Conservation (phyloP, 2,113 vertebrate species). For the Kobus ellipsiprymnus region DNA sequence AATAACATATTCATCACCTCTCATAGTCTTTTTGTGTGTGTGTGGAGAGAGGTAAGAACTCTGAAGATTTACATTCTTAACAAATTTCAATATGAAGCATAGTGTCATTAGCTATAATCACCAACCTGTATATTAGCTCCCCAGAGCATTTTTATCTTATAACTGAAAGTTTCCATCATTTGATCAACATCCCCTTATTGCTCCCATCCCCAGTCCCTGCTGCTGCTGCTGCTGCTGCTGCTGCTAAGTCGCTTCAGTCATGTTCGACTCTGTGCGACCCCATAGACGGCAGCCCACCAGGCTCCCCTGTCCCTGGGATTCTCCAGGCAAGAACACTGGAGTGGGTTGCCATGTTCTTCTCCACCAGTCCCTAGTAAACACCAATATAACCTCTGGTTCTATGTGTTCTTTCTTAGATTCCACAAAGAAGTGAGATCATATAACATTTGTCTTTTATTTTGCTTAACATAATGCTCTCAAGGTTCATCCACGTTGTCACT, state of each 20-base stretch:
- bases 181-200: background rate
- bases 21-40: background rate
- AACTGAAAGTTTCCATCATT: background rate
- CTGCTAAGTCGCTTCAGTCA: too few relatives aligned
- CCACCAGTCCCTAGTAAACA: background rate
- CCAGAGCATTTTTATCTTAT: background rate
- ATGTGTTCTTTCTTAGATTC: background rate
- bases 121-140: background rate
- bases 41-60: background rate
- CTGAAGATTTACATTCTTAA: background rate
- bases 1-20: background rate
- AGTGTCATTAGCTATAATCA: background rate
- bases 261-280: too few relatives aligned
- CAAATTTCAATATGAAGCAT: background rate
- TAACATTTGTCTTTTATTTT: background rate
- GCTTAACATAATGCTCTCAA: background rate
- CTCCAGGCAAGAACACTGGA: too few relatives aligned
- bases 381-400: background rate
- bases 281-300: too few relatives aligned
- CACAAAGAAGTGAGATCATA: background rate
- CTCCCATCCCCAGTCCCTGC: background rate
- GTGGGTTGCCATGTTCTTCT: too few relatives aligned
- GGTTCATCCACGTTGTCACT: background rate
- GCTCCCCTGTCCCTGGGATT: too few relatives aligned
- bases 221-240: too few relatives aligned